phyloP scores from a whole-genome alignment of 1,140 invertebrate species.

The Hyles euphorbiae region DNA sequence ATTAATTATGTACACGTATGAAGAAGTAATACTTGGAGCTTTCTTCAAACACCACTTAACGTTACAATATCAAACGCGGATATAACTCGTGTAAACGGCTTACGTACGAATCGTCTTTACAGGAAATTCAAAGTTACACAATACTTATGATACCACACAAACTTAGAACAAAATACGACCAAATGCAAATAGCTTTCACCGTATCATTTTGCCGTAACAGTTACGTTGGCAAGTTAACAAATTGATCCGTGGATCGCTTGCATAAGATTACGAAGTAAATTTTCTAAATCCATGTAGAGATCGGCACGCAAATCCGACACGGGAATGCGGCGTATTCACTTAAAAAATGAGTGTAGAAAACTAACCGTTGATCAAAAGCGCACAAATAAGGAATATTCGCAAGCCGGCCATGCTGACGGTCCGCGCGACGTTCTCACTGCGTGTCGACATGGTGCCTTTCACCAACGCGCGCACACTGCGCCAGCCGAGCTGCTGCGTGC shows the following conservation, averaged over 20 bases:
- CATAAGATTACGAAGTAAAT: conserved; percentile 52
- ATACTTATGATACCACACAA: conserved; percentile 1
- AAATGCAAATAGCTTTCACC: conserved; percentile 52
- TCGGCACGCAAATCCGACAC: background rate
- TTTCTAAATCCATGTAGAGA: background rate
- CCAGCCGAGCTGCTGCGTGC: conserved; percentile 4
- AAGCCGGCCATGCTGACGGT: conserved; percentile 36
- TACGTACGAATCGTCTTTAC: too few relatives aligned
- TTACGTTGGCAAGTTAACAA: conserved; percentile 53
- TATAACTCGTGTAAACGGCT: background rate
- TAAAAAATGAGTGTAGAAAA: conserved; percentile 21
- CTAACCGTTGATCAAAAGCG: conserved; percentile 61
- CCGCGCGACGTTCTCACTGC: conserved; percentile 33
- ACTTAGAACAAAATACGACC: conserved; percentile 3
- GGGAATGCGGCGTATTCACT: background rate
- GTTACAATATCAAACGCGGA: conserved; percentile 1
- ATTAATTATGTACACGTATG: conserved; percentile 16
- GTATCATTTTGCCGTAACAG: conserved; percentile 40
- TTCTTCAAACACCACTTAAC: background rate
- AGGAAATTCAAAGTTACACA: background rate
- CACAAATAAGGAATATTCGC: conserved; percentile 59
- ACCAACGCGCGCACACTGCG: conserved; percentile 61
- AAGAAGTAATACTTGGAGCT: background rate
- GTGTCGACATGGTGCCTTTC: conserved; percentile 62
- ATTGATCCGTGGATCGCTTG: conserved; percentile 50